Conservation (phyloP, 2,113 vertebrate genomes). For the Ptilonorhynchus violaceus region DNA sequence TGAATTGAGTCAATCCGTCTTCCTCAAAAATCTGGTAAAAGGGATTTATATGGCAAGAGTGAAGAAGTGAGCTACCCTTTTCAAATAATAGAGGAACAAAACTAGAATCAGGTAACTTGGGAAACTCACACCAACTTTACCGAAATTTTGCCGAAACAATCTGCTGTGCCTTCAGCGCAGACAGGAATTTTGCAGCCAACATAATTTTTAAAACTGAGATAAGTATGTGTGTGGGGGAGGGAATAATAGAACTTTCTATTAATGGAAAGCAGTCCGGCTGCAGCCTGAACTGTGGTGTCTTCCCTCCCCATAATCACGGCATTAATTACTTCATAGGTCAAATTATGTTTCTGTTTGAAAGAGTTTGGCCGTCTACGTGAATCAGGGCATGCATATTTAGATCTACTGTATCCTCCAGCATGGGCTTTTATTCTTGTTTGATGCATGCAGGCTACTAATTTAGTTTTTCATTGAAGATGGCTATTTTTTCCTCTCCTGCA, state of each 20-base stretch:
- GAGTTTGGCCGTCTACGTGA: neutral
- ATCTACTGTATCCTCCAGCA: neutral
- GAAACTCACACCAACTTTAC: neutral
- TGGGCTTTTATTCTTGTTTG: conserved; percentile 5
- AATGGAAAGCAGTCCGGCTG: conserved; percentile 18
- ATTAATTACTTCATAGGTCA: conserved; percentile 52
- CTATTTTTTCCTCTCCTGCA: neutral
- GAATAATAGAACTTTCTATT: conserved; percentile 44
- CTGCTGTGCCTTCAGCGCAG: neutral
- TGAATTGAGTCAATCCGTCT: neutral
- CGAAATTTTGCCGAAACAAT: neutral
- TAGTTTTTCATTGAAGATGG: neutral
- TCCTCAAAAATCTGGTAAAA: neutral
- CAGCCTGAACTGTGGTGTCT: conserved; percentile 29
- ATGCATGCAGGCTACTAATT: conserved; percentile 3
- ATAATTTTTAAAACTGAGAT: neutral
- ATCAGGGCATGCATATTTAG: neutral
- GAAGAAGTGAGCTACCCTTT: neutral
- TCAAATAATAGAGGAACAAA: neutral
- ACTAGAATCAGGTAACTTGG: neutral
- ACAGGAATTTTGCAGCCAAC: neutral
- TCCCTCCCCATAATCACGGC: conserved; percentile 28
- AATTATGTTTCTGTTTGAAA: conserved; percentile 15
- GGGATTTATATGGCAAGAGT: neutral
- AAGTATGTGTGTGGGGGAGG: neutral